Base-by-base conservation (phyloP, 2,888 invertebrate genomes). In the Ferdinandea cuprea region DNA sequence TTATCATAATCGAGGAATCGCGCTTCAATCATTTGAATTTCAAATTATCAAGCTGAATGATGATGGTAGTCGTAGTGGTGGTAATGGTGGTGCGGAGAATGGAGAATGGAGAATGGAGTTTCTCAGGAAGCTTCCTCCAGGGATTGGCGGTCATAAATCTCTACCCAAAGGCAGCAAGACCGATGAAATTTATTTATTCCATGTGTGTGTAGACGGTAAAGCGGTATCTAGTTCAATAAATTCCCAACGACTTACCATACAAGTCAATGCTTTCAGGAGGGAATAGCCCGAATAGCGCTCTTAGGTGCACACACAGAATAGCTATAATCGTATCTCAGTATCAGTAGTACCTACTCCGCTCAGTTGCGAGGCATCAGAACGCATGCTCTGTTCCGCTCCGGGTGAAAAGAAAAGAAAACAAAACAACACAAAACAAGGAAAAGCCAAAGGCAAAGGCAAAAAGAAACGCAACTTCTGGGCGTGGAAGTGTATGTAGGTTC, bases 21-120 rank as follows among this genome's bases (percentile, higher is more conserved):
- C 78, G 84, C 85, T 85, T 85, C 73, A 85, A 86, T 84, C 85
- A 86, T 86, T 86, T 86, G 86, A 86, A 86, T 79, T 86, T 86
- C 79, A 86, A 86, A 86, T 85, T 71, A 71, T 66, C 71, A 56
- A 25, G 37, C 50, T 13, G 44, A 15, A 28, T 66, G 17, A 46
- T 46, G 37, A 44, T 71, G 13, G 11, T 56, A 17, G 50, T 30
- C 13, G 40, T 32, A 17, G 30, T 21, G 8, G 42, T 17, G 61
- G 72, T n/a, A n/a, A n/a, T n/a, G n/a, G n/a, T n/a, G n/a, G n/a
- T n/a, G n/a, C n/a, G n/a, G n/a, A n/a, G n/a, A n/a, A n/a, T n/a
- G n/a, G n/a, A n/a, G n/a, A n/a, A n/a, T 21, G 28, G 37, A 28
- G 54, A 35, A 40, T 44, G 25, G 61, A 76, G 81, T 72, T 81